Conservation (phyloP, 2,113 vertebrate species). For the Pomatostomus ruficeps region DNA sequence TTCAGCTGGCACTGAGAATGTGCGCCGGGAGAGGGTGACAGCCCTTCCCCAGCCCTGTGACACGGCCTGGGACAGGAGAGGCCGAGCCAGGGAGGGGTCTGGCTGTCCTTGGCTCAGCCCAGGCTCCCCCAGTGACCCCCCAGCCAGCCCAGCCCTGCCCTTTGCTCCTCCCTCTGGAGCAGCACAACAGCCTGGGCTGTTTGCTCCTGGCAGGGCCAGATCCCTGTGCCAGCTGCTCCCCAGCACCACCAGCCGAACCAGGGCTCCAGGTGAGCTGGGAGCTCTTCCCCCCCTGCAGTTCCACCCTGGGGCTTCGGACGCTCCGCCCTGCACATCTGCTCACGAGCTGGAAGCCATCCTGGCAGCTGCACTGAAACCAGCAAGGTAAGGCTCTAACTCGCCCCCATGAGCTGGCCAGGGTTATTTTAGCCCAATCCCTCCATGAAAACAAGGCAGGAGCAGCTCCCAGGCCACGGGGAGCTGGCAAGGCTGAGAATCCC, state of each 20-base stretch:
- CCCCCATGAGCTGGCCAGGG: background rate
- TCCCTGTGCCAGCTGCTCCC: background rate
- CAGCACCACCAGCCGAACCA: background rate
- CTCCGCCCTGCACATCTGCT: background rate
- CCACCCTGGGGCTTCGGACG: background rate
- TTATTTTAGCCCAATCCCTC: background rate
- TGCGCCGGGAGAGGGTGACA: background rate
- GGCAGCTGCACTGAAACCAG: background rate
- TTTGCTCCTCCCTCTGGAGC: background rate
- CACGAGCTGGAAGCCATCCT: background rate
- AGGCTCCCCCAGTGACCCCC: background rate
- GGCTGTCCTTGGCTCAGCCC: background rate
- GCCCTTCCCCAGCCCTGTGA: background rate
- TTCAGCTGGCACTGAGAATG: background rate
- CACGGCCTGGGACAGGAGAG: background rate
- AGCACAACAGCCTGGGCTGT: background rate
- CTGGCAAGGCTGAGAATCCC: background rate
- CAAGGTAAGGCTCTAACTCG: background rate
- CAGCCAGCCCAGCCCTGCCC: background rate
- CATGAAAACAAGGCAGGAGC: background rate
- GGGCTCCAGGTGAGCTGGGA: background rate
- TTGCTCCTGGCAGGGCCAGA: rapidly evolving
- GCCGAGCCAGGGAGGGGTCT: background rate
- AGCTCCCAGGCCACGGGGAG: background rate
- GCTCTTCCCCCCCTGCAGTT: background rate